These are phyloP conservation scores for Pterocles orientalis DNA, from an alignment of 2,113 vertebrate genomes.

Conservation along the genomic window DNA sequence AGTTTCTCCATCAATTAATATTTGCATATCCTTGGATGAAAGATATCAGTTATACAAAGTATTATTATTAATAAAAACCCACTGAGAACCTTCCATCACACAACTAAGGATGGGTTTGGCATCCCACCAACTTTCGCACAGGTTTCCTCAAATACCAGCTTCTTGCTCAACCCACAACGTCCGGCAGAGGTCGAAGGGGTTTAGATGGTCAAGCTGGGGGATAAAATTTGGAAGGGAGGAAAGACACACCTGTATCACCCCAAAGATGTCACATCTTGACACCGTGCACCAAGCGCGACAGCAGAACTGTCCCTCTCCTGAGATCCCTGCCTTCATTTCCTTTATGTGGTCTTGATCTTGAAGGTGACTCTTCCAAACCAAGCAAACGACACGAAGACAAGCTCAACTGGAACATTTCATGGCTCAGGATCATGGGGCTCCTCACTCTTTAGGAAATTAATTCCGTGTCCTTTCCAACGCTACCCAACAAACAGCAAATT, in stretches of 20 bases:
- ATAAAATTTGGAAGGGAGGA: too few species aligned
- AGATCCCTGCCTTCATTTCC: neutral
- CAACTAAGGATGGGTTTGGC: neutral
- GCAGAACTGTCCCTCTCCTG: neutral
- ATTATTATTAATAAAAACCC: neutral
- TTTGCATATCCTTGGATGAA: neutral
- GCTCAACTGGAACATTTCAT: neutral
- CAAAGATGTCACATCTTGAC: neutral
- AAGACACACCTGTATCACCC: accelerated
- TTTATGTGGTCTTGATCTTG: neutral
- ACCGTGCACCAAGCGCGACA: accelerated
- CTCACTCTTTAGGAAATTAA: neutral
- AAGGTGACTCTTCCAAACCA: neutral
- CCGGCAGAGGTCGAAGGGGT: neutral
- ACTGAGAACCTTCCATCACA: neutral
- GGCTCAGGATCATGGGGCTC: neutral
- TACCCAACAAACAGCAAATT: neutral
- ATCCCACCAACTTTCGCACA: neutral
- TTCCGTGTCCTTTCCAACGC: neutral
- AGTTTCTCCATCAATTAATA: neutral
- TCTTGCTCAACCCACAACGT: neutral
- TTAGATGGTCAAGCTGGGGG: neutral
- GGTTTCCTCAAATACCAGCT: neutral
- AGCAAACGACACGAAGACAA: neutral
- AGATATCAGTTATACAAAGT: neutral